Base-by-base conservation (phyloP, 2,113 vertebrate genomes). In the Pseudorasbora parva region DNA sequence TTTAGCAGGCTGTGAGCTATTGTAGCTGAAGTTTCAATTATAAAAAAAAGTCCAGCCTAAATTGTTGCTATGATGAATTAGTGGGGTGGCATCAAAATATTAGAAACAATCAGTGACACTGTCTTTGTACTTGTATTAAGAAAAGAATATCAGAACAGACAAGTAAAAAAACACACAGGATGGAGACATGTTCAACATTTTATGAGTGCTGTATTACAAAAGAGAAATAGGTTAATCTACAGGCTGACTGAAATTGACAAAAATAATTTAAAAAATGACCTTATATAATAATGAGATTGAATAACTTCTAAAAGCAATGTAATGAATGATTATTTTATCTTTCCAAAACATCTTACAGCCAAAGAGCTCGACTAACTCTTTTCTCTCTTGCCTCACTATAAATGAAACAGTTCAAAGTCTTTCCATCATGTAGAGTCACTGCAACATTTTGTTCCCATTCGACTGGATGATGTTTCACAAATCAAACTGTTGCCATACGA, bases 271-370 rank as follows among this genome's bases (percentile, higher is more conserved):
- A 41, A 57, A 76, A 54, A 25, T 33, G 2, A 8, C 10, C 49
- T 56, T n/a, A 56, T 12, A 54, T 21, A 30, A 30, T 30, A 51
- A 54, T 3, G 73, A 27, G 9, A 54, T 8, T 17, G 5, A 43
- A 37, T n/a, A 30, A 59, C n/a, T 77, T 54, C 21, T 43, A 78
- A 78, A 78, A 77, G 33, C 74, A 77, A 71, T 10, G 12, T 60
- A 8, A 43, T 23, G 37, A 78, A 43, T 19, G 12, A 60, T 17
- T 14, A 11, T 21, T 33, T 12, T 37, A 15, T 37, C 73, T 1
- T 54, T 54, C 9, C 21, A 37, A 45, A 43, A 45, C 8, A 45
- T 45, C 5, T 47, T 25, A 15, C n/a, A 71, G 41, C 8, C 5
- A 8, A 23, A 23, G 21, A 57, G 10, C 6, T 30, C 5, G 8